Conservation (phyloP, 2,113 vertebrate species). For the Synodontis membranacea region DNA sequence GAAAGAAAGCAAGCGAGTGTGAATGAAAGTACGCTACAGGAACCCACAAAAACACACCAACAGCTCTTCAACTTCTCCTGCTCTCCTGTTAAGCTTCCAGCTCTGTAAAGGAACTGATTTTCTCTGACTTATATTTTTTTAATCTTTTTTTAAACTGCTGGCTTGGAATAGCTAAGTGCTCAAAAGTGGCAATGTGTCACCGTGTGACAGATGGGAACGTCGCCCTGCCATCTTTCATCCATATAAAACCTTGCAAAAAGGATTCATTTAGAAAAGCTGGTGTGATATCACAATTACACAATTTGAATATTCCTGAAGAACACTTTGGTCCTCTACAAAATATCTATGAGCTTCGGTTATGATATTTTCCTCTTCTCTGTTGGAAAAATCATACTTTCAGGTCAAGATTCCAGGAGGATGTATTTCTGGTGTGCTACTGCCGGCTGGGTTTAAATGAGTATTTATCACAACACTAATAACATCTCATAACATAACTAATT, state of each 20-base stretch:
- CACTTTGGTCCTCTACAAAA: neutral
- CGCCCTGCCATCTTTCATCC: constrained; percentile 1
- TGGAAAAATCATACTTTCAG: neutral
- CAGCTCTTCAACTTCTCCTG: neutral
- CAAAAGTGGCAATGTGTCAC: constrained; percentile 14
- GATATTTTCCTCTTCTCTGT: neutral
- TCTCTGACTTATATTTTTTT: neutral
- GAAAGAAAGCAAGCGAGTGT: too few species aligned
- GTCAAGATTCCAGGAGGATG: neutral
- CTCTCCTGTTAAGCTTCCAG: neutral
- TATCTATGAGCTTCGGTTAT: neutral
- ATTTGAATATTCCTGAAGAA: neutral
- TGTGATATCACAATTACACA: constrained; percentile 5
- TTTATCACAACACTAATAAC: neutral
- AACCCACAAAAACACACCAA: neutral
- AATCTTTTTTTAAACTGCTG: neutral
- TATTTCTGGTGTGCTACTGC: neutral
- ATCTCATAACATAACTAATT: neutral
- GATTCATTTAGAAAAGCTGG: neutral
- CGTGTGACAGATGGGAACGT: constrained; percentile 14
- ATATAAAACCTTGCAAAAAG: neutral
- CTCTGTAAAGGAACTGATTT: neutral
- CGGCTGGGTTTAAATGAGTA: neutral
- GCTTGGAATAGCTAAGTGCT: constrained; percentile 14
- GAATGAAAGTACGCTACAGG: too few species aligned